Evolutionary conservation across 2,113 vertebrate species (phyloP).

Genomic region (Mionectes macconnelli): DNA sequence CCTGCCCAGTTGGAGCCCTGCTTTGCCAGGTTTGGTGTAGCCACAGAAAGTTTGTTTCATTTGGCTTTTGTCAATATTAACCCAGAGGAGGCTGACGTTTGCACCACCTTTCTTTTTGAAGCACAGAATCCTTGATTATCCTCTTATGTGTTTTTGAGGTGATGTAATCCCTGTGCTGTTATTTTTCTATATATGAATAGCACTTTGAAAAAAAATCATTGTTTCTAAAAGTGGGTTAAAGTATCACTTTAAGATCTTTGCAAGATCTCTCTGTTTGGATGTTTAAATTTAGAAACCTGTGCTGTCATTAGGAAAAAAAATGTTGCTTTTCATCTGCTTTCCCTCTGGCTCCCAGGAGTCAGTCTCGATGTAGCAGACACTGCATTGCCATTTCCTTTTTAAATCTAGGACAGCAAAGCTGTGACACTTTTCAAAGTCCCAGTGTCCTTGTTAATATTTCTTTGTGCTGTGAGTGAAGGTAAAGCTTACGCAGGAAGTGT

Average conservation of each 20-base stretch:
- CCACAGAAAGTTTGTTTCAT: not conserved
- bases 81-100: not conserved
- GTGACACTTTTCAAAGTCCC: conserved; percentile 46
- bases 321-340: conserved; percentile 51
- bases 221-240: conserved; percentile 21
- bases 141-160: not conserved
- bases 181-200: not conserved
- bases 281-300: conserved; percentile 58
- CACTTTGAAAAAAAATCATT: not conserved
- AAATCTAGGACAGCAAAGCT: conserved; percentile 44
- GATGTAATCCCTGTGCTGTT: not conserved
- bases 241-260: conserved; percentile 26
- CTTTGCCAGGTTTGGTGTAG: not conserved
- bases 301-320: conserved; percentile 5
- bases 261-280: conserved; percentile 1
- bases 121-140: not conserved
- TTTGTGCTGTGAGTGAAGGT: conserved; percentile 31
- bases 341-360: conserved; percentile 36
- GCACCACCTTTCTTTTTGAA: not conserved
- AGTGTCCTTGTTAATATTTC: conserved; percentile 64
- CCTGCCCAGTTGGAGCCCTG: not conserved
- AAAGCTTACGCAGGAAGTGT: conserved; percentile 13
- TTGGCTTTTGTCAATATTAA: not conserved
- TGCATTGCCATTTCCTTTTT: conserved; percentile 40
- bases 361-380: conserved; percentile 20